Evolutionary conservation across 2,888 invertebrate species (phyloP).

Genomic region (Scaptomyza cyrtandrae): DNA sequence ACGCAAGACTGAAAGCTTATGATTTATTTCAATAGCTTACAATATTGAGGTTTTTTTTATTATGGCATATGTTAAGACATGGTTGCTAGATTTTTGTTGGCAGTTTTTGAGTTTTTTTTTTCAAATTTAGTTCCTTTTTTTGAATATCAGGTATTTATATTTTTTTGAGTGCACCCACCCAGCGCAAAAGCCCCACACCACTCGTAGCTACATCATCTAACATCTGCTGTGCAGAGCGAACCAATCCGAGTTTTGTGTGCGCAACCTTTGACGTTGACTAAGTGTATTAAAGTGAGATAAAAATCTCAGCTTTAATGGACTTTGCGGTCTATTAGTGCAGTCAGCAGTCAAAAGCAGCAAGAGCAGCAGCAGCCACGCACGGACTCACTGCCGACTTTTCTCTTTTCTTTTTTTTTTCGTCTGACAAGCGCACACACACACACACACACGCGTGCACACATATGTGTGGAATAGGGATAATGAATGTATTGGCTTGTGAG

Average conservation of each 20-base stretch:
- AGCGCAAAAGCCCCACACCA: neutral
- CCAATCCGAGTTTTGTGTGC: constrained; percentile 32
- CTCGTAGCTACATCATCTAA: neutral
- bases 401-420: neutral
- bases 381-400: constrained; percentile 13
- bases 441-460: neutral
- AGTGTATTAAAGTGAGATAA: constrained; percentile 79
- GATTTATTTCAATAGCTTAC: too few species aligned
- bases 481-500: constrained; percentile 73
- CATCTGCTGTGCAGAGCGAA: constrained; percentile 9
- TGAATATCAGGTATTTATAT: neutral
- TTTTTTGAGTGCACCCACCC: constrained; percentile 1
- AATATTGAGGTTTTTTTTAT: too few species aligned
- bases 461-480: constrained; percentile 43
- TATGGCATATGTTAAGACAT: neutral
- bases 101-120: too few species aligned
- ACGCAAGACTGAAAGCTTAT: too few species aligned
- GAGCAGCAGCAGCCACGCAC: constrained; percentile 23
- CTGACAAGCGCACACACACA: neutral
- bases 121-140: too few species aligned
- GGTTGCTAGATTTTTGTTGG: too few species aligned
- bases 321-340: constrained; percentile 78
- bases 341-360: constrained; percentile 19
- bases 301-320: constrained; percentile 81
- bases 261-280: constrained; percentile 79